These are phyloP conservation scores for Solea solea DNA, from an alignment of 2,113 vertebrate species.

Conservation along the genomic window DNA sequence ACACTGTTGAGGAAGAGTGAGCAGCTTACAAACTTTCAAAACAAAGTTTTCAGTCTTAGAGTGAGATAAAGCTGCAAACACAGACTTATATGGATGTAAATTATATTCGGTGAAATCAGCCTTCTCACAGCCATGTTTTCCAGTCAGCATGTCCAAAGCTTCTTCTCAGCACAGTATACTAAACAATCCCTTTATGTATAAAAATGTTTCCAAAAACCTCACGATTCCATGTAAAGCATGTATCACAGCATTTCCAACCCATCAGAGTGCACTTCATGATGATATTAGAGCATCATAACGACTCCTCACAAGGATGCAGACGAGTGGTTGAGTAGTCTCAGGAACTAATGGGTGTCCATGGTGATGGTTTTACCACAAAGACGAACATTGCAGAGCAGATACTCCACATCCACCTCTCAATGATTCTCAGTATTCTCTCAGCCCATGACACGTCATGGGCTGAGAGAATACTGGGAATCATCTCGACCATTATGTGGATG, in stretches of 20 bases:
- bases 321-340: slow-evolving; percentile 13
- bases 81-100: too few relatives aligned
- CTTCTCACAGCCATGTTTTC: too few relatives aligned
- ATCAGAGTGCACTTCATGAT: slow-evolving; percentile 29
- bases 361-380: slow-evolving; percentile 8
- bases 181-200: too few relatives aligned
- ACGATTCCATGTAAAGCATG: slow-evolving; percentile 6
- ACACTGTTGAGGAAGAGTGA: too few relatives aligned
- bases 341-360: slow-evolving; percentile 48
- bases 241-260: slow-evolving; percentile 17
- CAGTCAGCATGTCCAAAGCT: too few relatives aligned
- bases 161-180: too few relatives aligned
- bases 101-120: too few relatives aligned
- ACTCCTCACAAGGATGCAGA: slow-evolving; percentile 53
- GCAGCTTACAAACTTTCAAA: too few relatives aligned
- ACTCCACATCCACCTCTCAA: slow-evolving; percentile 3
- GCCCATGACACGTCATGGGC: not conserved
- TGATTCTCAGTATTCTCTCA: slow-evolving; percentile 9
- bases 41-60: too few relatives aligned
- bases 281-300: slow-evolving; percentile 33
- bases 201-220: not conserved
- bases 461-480: slow-evolving; percentile 9
- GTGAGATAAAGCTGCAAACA: too few relatives aligned
- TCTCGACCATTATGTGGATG: not conserved
- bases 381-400: slow-evolving; percentile 17